Percentiles rank a stretch among this genome's conserved stretches.
Conservation (phyloP, 2,113 vertebrate species). For the Rhodinocichla rosea region DNA sequence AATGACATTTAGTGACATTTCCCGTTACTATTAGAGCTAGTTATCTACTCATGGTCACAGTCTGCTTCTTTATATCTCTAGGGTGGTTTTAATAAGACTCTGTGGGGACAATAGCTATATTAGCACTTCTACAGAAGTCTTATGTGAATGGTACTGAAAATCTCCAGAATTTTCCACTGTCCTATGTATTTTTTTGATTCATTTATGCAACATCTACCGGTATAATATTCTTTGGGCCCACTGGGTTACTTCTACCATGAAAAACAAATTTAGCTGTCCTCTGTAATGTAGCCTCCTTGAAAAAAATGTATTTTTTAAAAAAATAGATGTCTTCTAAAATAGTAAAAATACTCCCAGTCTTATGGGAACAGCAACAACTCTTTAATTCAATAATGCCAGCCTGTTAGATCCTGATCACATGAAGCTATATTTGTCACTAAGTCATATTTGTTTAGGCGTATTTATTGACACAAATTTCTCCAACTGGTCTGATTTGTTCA, state of each 20-base stretch:
- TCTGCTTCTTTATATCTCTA: neutral
- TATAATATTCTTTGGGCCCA: neutral
- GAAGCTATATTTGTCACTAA: neutral
- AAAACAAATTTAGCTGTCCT: neutral
- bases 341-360: rapidly evolving
- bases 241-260: neutral
- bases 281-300: neutral
- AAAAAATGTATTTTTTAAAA: neutral
- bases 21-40: neutral
- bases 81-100: neutral
- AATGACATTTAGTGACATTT: conserved; percentile 60
- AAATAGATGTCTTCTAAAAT: neutral
- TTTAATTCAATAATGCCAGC: neutral
- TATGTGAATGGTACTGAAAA: neutral
- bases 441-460: neutral
- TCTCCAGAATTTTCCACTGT: neutral
- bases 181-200: neutral
- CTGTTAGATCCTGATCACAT: neutral
- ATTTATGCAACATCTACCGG: neutral
- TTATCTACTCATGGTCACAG: neutral
- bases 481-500: neutral
- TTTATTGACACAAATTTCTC: neutral
- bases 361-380: neutral
- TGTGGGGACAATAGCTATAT: neutral
- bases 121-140: neutral